Evolutionary conservation across 1,140 invertebrate species (phyloP).

Genomic region (Tribolium madens): DNA sequence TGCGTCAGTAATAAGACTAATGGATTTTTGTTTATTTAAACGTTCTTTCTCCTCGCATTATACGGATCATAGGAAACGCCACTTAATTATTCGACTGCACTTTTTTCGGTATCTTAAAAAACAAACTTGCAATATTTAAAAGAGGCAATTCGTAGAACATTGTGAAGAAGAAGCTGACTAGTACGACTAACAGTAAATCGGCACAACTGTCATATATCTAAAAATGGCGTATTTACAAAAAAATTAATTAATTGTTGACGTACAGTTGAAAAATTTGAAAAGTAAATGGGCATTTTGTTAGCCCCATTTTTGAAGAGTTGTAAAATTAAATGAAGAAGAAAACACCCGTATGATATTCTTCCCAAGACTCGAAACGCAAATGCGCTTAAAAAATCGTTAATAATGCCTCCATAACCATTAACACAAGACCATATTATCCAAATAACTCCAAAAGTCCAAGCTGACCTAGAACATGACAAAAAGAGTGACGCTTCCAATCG

Average conservation of each 20-base stretch:
- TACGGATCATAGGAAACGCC: slow-evolving; percentile 24
- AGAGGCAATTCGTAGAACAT: slow-evolving; percentile 5
- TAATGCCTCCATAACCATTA: slow-evolving; percentile 49
- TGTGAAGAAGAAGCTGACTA: neutral
- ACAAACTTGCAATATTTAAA: neutral
- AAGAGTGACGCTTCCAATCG: slow-evolving; percentile 44
- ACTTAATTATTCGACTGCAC: slow-evolving; percentile 31
- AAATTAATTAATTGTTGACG: neutral
- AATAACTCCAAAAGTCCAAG: slow-evolving; percentile 49
- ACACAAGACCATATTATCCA: slow-evolving; percentile 53
- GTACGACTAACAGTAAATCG: slow-evolving; percentile 27
- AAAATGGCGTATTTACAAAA: slow-evolving; percentile 13
- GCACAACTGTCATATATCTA: slow-evolving; percentile 49
- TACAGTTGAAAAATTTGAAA: slow-evolving; percentile 53
- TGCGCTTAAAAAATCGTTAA: slow-evolving; percentile 45
- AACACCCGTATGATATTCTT: slow-evolving; percentile 47
- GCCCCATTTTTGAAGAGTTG: slow-evolving; percentile 51
- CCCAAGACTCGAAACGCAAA: slow-evolving; percentile 49
- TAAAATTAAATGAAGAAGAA: slow-evolving; percentile 47
- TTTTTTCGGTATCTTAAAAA: slow-evolving; percentile 37
- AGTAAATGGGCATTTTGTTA: slow-evolving; percentile 48
- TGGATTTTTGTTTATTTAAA: slow-evolving; percentile 48
- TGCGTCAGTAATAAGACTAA: slow-evolving; percentile 41
- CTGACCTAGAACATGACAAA: slow-evolving; percentile 48
- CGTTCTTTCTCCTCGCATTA: slow-evolving; percentile 20